Base-by-base conservation (phyloP, 2,797 vertebrate genomes). In the Hippopotamyrus pictus region DNA sequence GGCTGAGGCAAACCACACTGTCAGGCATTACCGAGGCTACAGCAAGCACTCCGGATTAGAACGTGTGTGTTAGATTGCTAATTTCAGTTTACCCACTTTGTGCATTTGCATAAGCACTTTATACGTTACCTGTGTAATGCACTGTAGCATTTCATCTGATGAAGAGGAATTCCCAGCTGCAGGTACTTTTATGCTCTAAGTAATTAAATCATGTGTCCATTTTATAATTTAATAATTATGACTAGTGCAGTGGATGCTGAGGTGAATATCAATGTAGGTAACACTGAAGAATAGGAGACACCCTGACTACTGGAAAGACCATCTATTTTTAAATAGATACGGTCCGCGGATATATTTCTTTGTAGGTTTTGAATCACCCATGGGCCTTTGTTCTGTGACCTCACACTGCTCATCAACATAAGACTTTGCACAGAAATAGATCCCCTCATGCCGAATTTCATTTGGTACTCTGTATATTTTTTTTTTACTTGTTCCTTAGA, bases 141-240 rank as follows among this genome's bases (percentile, higher is more conserved):
- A 46, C 76, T 46, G 37, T 79, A 41, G 37, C 41, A 1, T 22
- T 46, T 46, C 19, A 82, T 82, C 76, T 46, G 41, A 11, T 44
- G 44, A 82, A 46, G 41, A 82, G 76, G 41, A 46, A n/a, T 82
- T 82, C 41, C 41, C 76, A 82, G 37, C 76, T 82, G 37, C 37
- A 82, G 76, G 37, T 46, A n/a, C 41, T 82, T 37, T 82, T 82
- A 82, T 82, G 37, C 37, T 46, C 17, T 82, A 82, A 73, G 65
- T 41, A 73, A 46, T 82, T 82, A 82, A 82, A 82, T 82, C 37
- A 82, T 46, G 19, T 82, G 41, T 82, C 76, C 33, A 41, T 76
- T 76, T 76, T 46, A 82, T 22, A 82, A 82, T 82, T 82, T 82
- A 82, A 82, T 82, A 82, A 46, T 46, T 46, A 82, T 44, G 41